Conservation (phyloP, 2,888 invertebrate species). For the Alsophila aescularia region DNA sequence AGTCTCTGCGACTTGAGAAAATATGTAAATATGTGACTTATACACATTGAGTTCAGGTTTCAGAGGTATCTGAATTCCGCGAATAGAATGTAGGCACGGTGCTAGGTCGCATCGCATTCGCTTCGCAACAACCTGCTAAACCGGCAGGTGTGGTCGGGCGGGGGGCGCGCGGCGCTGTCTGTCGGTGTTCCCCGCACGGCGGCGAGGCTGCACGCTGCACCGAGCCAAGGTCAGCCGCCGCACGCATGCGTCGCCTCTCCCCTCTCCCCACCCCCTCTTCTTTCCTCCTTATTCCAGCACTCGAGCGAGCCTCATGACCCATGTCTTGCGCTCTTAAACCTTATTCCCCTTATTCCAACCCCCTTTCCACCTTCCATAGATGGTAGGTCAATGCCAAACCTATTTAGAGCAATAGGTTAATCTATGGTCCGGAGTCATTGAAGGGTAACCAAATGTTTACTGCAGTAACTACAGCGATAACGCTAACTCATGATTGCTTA, state of each 20-base stretch:
- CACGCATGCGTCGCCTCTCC: slow-evolving; percentile 74
- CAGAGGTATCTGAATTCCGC: slow-evolving; percentile 46
- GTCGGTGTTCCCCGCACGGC: slow-evolving; percentile 54
- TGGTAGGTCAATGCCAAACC: slow-evolving; percentile 38
- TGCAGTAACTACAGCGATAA: not conserved
- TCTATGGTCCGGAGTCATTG: slow-evolving; percentile 14
- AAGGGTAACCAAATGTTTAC: slow-evolving; percentile 19
- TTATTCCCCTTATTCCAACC: slow-evolving; percentile 63
- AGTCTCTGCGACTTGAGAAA: no score
- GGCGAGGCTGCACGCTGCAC: slow-evolving; percentile 78
- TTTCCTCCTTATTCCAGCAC: slow-evolving; percentile 31
- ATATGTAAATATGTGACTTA: not conserved
- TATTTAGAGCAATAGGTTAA: slow-evolving; percentile 42
- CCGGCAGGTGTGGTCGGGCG: slow-evolving; percentile 74
- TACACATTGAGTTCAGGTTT: slow-evolving; percentile 12
- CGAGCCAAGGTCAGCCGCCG: slow-evolving; percentile 79
- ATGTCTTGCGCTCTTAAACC: slow-evolving; percentile 61
- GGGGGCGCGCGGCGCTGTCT: slow-evolving; percentile 37
- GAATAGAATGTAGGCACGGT: slow-evolving; percentile 74
- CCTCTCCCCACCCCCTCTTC: slow-evolving; percentile 31
- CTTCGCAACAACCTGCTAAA: slow-evolving; percentile 75
- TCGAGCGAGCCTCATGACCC: slow-evolving; percentile 26
- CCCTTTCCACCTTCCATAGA: slow-evolving; percentile 48
- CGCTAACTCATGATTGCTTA: slow-evolving; percentile 2
- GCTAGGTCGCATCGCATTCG: slow-evolving; percentile 66